Percentiles rank a stretch among this genome's conserved stretches.
Evolutionary conservation across 2,797 vertebrate species (phyloP).

Genomic region (Astyanax mexicanus): DNA sequence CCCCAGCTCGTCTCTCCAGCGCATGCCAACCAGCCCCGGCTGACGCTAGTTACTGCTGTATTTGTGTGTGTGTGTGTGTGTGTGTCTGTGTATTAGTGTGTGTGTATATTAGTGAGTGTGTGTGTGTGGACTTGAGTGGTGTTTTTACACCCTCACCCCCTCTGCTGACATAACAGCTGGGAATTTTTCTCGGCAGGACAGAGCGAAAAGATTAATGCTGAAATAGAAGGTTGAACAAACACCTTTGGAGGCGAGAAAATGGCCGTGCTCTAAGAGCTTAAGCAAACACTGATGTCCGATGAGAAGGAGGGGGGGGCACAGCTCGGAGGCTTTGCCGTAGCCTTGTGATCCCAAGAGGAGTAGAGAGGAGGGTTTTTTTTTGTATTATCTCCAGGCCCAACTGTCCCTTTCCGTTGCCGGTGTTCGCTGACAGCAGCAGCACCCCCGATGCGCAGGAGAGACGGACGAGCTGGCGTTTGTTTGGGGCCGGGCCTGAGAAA

Average conservation of each 20-base stretch:
- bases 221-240: constrained; percentile 57
- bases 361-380: not conserved
- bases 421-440: constrained; percentile 14
- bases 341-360: constrained; percentile 8
- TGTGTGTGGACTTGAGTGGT: constrained; percentile 10
- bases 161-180: constrained; percentile 41
- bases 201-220: constrained; percentile 51
- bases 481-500: constrained; percentile 58
- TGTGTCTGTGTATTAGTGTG: not conserved
- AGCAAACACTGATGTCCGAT: constrained; percentile 50
- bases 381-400: constrained; percentile 34
- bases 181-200: constrained; percentile 36
- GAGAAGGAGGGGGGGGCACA: constrained; percentile 32
- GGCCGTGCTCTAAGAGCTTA: constrained; percentile 49
- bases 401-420: constrained; percentile 44
- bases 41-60: constrained; percentile 4
- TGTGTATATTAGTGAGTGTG: not conserved
- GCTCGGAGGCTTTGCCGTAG: constrained; percentile 41
- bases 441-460: constrained; percentile 29
- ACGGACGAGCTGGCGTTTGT: constrained; percentile 49
- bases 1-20: constrained; percentile 21
- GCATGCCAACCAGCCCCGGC: not conserved
- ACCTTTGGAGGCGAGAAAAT: constrained; percentile 46
- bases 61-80: not conserved
- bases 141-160: constrained; percentile 22